phyloP scores from a whole-genome alignment of 2,797 vertebrate genomes.

The Pempheris klunzingeri region DNA sequence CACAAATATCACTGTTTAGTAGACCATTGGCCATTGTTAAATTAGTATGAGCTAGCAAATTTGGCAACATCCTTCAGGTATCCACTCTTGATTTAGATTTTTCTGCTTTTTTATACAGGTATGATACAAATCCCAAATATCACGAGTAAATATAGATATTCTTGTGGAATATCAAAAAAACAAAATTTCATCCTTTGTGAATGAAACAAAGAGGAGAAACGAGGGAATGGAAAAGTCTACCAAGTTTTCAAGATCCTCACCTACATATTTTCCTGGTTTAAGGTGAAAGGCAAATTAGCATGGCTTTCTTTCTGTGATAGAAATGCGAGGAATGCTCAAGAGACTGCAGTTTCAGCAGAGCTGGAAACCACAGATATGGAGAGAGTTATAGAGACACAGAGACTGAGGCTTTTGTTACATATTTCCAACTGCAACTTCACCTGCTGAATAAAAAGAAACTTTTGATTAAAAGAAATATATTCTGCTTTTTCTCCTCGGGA shows the following conservation, averaged over 20 bases:
- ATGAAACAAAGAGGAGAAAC: neutral
- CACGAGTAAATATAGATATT: neutral
- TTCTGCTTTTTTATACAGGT: neutral
- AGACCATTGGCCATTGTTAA: neutral
- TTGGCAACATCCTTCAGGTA: neutral
- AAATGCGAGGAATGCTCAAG: slow-evolving; percentile 65
- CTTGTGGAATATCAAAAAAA: slow-evolving; percentile 2
- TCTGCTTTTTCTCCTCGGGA: slow-evolving; percentile 1
- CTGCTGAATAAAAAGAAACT: slow-evolving; percentile 40
- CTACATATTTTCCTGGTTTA: slow-evolving; percentile 51
- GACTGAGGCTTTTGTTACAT: slow-evolving; percentile 12
- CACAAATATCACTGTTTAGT: neutral
- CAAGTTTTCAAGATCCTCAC: slow-evolving; percentile 30
- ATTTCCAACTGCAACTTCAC: slow-evolving; percentile 46
- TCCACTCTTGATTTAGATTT: neutral
- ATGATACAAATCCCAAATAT: neutral
- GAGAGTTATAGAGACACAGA: slow-evolving; percentile 1
- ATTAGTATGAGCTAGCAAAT: neutral
- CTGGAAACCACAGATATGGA: slow-evolving; percentile 49
- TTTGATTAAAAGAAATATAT: slow-evolving; percentile 50
- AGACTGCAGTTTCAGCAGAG: slow-evolving; percentile 50
- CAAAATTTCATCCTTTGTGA: slow-evolving; percentile 6
- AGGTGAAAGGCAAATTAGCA: slow-evolving; percentile 62
- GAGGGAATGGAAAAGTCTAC: neutral
- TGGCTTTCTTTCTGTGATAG: slow-evolving; percentile 55